Conservation (phyloP, 2,113 vertebrate species). For the Thryonomys swinderianus region DNA sequence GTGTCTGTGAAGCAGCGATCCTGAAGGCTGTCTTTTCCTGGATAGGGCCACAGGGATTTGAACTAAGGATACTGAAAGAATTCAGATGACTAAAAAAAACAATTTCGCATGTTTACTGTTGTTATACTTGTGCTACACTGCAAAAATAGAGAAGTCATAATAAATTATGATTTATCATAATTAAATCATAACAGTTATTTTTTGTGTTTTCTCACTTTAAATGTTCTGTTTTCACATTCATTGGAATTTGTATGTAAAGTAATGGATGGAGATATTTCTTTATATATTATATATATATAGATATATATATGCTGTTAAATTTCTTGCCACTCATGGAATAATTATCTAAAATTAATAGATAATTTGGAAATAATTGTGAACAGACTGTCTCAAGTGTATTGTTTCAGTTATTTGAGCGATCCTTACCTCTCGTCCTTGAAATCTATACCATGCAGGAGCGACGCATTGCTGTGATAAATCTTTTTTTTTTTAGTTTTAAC, state of each 20-base stretch:
- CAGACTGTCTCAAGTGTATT: constrained; percentile 69
- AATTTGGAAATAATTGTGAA: constrained; percentile 52
- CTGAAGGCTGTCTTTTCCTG: not conserved
- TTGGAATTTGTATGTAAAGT: constrained; percentile 63
- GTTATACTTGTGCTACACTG: constrained; percentile 56
- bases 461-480: constrained; percentile 47
- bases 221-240: constrained; percentile 57
- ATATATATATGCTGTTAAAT: constrained; percentile 61
- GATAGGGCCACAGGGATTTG: constrained; percentile 2
- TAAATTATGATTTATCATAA: not conserved
- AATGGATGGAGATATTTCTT: constrained; percentile 64
- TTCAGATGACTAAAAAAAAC: constrained; percentile 60
- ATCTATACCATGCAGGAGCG: constrained; percentile 54
- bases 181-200: not conserved
- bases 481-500: not conserved
- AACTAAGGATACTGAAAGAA: constrained; percentile 40
- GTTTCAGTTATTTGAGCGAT: constrained; percentile 69
- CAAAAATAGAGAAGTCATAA: constrained; percentile 68
- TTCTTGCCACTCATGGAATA: constrained; percentile 56
- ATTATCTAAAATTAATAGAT: constrained; percentile 57
- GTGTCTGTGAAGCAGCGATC: constrained; percentile 54
- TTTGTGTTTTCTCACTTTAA: constrained; percentile 48
- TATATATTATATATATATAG: constrained; percentile 47
- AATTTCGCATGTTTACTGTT: constrained; percentile 68
- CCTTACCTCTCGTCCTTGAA: constrained; percentile 69